Evolutionary conservation across 2,797 vertebrate genomes (phyloP).

Genomic region (Premnoplex brunnescens): DNA sequence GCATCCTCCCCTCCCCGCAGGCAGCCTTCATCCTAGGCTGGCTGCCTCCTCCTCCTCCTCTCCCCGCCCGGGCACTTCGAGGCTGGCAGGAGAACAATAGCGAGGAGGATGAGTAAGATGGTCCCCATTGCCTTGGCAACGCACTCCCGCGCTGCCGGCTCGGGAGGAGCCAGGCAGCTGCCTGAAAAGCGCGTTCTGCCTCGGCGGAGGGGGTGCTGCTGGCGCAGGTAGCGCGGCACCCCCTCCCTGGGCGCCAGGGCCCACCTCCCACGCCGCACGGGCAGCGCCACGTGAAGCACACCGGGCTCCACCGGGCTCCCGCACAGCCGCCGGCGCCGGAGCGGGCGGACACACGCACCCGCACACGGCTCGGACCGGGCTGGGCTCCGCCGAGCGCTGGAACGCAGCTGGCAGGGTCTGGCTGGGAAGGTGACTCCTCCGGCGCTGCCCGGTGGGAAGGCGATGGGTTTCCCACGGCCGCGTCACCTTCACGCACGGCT

Average conservation of each 20-base stretch:
- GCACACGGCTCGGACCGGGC: not conserved
- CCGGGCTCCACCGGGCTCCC: not conserved
- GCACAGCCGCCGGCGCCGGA: not conserved
- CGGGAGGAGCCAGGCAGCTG: constrained; percentile 52
- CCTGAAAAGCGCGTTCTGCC: constrained; percentile 53
- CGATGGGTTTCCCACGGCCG: accelerated
- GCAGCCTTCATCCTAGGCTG: constrained; percentile 18
- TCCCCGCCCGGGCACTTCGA: constrained; percentile 31
- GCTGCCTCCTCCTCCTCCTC: constrained; percentile 55
- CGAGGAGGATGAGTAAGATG: constrained; percentile 70
- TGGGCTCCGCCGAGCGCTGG: accelerated
- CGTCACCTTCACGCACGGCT: accelerated
- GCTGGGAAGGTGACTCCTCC: accelerated
- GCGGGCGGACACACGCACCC: not conserved
- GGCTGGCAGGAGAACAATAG: constrained; percentile 72
- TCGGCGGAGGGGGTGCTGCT: constrained; percentile 20
- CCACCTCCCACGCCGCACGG: constrained; percentile 61
- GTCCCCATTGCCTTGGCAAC: constrained; percentile 72
- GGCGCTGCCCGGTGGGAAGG: accelerated
- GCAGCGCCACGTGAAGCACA: constrained; percentile 47
- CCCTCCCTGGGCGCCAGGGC: constrained; percentile 25
- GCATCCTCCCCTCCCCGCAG: not conserved
- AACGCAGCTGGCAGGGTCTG: accelerated
- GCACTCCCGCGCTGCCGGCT: constrained; percentile 49
- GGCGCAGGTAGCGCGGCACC: constrained; percentile 45